These are phyloP conservation scores for Julus scanicus DNA, from an alignment of 2,888 invertebrate species.

Conservation along the genomic window DNA sequence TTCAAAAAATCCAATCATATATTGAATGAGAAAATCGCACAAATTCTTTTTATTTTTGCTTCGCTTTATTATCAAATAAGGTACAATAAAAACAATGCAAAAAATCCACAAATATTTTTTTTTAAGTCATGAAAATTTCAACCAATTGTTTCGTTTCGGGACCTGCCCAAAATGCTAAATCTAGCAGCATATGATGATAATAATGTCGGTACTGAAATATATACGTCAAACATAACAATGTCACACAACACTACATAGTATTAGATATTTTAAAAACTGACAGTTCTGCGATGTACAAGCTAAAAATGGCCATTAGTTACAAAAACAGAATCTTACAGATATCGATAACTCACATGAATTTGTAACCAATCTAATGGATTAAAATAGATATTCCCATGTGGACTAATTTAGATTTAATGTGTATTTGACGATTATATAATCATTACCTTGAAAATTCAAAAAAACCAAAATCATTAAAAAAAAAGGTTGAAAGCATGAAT, in stretches of 20 bases:
- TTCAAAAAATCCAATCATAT: no score
- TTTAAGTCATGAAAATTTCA: slow-evolving; percentile 24
- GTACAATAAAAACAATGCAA: slow-evolving; percentile 22
- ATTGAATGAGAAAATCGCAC: neutral
- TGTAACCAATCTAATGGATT: neutral
- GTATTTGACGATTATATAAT: neutral
- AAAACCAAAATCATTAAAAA: neutral
- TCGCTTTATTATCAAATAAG: neutral
- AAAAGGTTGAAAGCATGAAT: neutral
- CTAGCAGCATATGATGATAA: neutral
- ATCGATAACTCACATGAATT: neutral
- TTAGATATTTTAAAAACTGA: neutral
- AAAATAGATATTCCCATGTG: neutral
- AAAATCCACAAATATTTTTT: neutral
- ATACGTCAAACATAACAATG: neutral
- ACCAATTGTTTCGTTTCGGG: neutral
- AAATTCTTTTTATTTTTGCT: neutral
- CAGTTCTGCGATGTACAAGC: neutral
- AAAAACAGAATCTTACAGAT: neutral
- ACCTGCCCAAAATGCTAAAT: slow-evolving; percentile 39
- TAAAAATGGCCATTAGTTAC: neutral
- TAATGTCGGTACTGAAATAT: slow-evolving; percentile 23
- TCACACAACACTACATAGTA: neutral
- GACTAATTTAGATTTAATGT: neutral
- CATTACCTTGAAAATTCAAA: neutral